Evolutionary conservation across 2,888 invertebrate species (phyloP), one percentile per base, ranked within the genome.

Genomic region (Scaptomyza cyrtandrae): DNA sequence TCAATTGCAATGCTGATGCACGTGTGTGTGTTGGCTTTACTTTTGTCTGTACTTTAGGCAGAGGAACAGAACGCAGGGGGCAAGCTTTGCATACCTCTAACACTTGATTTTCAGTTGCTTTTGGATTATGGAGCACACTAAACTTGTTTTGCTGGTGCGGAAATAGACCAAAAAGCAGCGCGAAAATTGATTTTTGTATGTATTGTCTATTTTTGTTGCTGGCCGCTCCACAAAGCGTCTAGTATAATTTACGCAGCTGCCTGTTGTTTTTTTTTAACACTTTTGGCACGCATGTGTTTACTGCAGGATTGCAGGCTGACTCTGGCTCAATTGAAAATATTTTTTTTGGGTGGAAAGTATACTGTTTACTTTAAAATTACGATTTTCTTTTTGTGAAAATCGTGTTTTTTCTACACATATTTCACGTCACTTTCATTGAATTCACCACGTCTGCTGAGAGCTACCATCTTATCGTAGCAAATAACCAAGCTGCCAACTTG

Each of bases 381-480:
- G 29, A 57, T 55, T 81, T 85, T 58, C 60, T 70, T 79, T 64
- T 67, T 66, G 54, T 56, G 67, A 78, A 78, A 88, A 71, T 70
- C 70, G 76, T 86, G 83, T 88, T 72, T 85, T 88, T 87, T 87
- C 65, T 71, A 72, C 66, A 80, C 58, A 66, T 71, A 87, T 80
- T 89, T 89, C 83, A 89, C 89, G 86, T 89, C 83, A 84, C 89
- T 87, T 84, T 67, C 58, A 54, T 75, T 11, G 58, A 68, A 89
- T 87, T 89, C 83, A 84, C 83, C 83, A 83, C 89, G 72, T 71
- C 75, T 78, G 74, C 48, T 49, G 16, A 67, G 81, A 48, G 71
- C 58, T 81, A 35, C 85, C 87, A 87, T 59, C 49, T 62, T 78
- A 43, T 14, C n/a, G 50, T 58, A 50, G 41, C 41, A n/a, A 56